These are phyloP conservation scores for Hesperia comma DNA, from an alignment of 2,888 invertebrate genomes.

Conservation along the genomic window DNA sequence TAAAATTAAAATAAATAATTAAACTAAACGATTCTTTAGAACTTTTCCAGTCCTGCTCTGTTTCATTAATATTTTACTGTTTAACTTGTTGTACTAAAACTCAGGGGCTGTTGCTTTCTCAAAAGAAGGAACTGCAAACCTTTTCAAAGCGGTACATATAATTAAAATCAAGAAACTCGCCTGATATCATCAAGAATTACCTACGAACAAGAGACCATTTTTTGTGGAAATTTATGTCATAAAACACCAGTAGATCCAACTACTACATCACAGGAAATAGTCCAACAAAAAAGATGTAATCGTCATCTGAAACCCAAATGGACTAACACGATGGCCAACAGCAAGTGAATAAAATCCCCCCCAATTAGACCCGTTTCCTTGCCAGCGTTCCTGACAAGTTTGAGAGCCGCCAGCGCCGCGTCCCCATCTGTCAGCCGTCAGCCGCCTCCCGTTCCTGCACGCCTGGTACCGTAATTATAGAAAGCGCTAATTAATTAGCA, in stretches of 20 bases:
- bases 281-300: not conserved
- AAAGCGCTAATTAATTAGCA: conserved; percentile 69
- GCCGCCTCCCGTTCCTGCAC: conserved; percentile 64
- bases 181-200: no score
- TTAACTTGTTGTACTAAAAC: no score
- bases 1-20: no score
- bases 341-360: conserved; percentile 65
- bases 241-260: not conserved
- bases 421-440: conserved; percentile 77
- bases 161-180: no score
- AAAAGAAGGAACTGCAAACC: no score
- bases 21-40: no score
- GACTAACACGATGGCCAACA: conserved; percentile 7
- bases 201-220: no score
- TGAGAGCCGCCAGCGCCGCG: conserved; percentile 73
- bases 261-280: not conserved
- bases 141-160: no score
- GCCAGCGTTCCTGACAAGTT: conserved; percentile 57
- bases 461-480: conserved; percentile 68
- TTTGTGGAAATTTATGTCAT: not conserved
- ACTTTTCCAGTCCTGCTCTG: no score
- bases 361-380: conserved; percentile 72
- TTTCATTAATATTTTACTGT: no score
- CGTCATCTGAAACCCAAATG: conserved; percentile 15
- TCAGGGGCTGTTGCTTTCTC: no score